Conservation (phyloP, 2,113 vertebrate genomes). For the Thermophis baileyi region DNA sequence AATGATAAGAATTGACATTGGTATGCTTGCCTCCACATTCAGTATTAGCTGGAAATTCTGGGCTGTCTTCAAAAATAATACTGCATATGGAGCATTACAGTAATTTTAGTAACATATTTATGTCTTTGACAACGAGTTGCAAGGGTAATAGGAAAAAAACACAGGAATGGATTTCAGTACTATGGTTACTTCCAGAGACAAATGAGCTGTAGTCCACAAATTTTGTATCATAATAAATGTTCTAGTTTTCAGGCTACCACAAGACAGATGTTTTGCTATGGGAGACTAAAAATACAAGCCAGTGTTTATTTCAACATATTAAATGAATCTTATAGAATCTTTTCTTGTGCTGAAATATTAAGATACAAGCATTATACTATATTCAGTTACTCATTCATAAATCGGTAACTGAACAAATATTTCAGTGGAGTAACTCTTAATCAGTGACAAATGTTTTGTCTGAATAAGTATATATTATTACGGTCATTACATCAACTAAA, state of each 20-base stretch:
- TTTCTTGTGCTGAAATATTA: not conserved
- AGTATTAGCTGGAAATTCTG: not conserved
- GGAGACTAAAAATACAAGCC: not conserved
- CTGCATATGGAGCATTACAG: not conserved
- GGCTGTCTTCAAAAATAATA: not conserved
- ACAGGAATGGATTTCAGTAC: not conserved
- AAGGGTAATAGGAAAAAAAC: not conserved
- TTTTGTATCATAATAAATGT: not conserved
- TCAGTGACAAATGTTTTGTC: not conserved
- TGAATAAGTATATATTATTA: not conserved
- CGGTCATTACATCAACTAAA: not conserved
- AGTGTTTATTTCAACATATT: not conserved
- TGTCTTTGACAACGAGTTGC: not conserved
- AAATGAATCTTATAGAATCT: not conserved
- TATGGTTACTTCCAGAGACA: not conserved
- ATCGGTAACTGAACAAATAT: not conserved
- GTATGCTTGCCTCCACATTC: not conserved
- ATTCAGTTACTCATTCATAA: not conserved
- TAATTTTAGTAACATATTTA: not conserved
- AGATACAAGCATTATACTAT: not conserved
- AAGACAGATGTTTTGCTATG: not conserved
- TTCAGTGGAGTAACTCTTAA: not conserved
- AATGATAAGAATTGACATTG: not conserved
- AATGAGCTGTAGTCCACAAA: not conserved
- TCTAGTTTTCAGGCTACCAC: not conserved